Percentiles rank a stretch among this genome's conserved stretches.
These are phyloP conservation scores for Oenanthe melanoleuca DNA, from an alignment of 2,113 vertebrate species.

Conservation along the genomic window DNA sequence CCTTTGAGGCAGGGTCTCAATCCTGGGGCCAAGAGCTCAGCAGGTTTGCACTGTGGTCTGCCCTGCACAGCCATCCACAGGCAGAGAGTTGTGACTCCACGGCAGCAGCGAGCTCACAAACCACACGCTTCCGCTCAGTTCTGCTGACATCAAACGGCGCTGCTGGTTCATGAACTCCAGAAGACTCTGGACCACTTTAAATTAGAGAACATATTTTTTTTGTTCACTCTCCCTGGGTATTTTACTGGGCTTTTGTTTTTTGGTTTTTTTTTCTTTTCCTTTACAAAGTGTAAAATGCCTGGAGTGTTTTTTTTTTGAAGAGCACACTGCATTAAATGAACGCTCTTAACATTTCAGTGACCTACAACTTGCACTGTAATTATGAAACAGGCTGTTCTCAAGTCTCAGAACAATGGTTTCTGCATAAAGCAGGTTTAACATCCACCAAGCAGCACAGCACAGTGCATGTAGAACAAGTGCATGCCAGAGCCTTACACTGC, in stretches of 20 bases:
- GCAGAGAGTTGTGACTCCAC: not conserved
- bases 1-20: not conserved
- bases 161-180: slow-evolving; percentile 49
- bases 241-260: not conserved
- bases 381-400: slow-evolving; percentile 7
- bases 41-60: not conserved
- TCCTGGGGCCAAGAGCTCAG: not conserved
- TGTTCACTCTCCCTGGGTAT: not conserved
- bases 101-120: slow-evolving; percentile 34
- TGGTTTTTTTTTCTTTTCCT: not conserved
- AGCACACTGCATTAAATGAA: not conserved
- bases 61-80: not conserved
- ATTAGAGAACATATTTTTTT: slow-evolving; percentile 22
- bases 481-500: not conserved
- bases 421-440: not conserved
- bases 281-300: not conserved
- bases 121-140: slow-evolving; percentile 55
- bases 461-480: not conserved
- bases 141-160: slow-evolving; percentile 33
- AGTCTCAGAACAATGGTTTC: not conserved
- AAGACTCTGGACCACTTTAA: slow-evolving; percentile 31
- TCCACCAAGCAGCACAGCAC: not conserved
- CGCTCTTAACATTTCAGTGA: not conserved
- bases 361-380: not conserved
- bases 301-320: not conserved